phyloP scores from a whole-genome alignment of 2,888 invertebrate species.

The Rotaria magnacalcarata region DNA sequence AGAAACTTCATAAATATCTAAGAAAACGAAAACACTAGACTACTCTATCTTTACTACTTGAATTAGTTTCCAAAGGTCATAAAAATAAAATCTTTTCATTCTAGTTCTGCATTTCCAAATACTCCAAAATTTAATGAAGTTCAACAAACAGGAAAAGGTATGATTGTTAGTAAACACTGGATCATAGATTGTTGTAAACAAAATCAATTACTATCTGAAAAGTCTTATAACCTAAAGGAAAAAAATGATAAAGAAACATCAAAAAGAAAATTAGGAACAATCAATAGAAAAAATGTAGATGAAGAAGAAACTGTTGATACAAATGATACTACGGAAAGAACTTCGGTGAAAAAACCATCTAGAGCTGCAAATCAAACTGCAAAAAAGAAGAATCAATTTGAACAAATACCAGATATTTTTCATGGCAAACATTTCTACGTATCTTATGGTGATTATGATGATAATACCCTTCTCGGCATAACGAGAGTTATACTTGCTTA shows the following conservation, averaged over 20 bases:
- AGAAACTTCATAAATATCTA: no score
- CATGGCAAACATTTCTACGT: not conserved
- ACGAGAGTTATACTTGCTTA: conserved; percentile 3
- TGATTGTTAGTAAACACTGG: conserved; percentile 43
- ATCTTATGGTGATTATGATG: conserved; percentile 1
- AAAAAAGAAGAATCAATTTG: not conserved
- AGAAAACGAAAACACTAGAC: no score
- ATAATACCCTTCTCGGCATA: not conserved
- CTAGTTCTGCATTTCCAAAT: conserved; percentile 79
- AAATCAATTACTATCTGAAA: conserved; percentile 26
- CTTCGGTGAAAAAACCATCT: not conserved
- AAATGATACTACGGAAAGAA: not conserved
- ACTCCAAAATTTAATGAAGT: conserved; percentile 69
- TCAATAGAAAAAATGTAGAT: not conserved
- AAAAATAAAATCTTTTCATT: conserved; percentile 48
- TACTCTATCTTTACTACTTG: no score
- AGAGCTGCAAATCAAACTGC: not conserved
- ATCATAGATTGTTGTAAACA: conserved; percentile 41
- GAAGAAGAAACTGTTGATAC: not conserved
- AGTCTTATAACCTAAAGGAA: conserved; percentile 33
- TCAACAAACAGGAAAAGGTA: conserved; percentile 37
- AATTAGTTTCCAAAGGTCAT: no score
- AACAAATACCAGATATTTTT: conserved; percentile 8
- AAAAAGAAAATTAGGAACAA: conserved; percentile 15
- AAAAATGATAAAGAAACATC: conserved; percentile 24